phyloP scores from a whole-genome alignment of 2,113 vertebrate species.

The Cervus canadensis region DNA sequence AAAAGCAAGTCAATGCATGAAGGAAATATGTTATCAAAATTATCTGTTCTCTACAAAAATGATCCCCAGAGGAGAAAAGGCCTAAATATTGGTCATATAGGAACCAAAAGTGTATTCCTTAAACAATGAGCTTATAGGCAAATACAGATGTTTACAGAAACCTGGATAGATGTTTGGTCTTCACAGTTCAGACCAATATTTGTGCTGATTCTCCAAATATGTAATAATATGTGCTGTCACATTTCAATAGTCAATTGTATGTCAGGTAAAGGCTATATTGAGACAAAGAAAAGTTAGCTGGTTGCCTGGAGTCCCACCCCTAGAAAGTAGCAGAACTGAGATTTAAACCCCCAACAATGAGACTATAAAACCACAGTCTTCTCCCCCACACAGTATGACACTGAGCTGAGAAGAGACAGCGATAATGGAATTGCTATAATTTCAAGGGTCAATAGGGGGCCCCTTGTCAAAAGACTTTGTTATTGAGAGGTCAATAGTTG shows the following conservation, averaged over 20 bases:
- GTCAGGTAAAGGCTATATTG: not conserved
- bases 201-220: not conserved
- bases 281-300: not conserved
- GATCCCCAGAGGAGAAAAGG: not conserved
- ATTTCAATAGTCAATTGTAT: not conserved
- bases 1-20: not conserved
- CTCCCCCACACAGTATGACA: too few relatives aligned
- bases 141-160: not conserved
- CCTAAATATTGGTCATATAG: not conserved
- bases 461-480: not conserved
- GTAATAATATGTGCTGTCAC: not conserved
- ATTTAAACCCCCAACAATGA: not conserved
- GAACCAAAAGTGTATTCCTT: not conserved
- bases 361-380: not conserved
- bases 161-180: not conserved
- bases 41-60: not conserved
- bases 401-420: not conserved
- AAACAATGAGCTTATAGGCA: not conserved
- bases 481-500: not conserved
- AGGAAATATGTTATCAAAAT: not conserved
- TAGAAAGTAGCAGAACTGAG: not conserved
- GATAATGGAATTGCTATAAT: not conserved
- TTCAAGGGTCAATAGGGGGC: not conserved
- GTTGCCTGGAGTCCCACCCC: not conserved
- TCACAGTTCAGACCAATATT: not conserved